Percentiles rank a stretch among this genome's conserved stretches.
These are phyloP conservation scores for Habrosyne pyritoides DNA, from an alignment of 2,888 invertebrate genomes.

Conservation along the genomic window DNA sequence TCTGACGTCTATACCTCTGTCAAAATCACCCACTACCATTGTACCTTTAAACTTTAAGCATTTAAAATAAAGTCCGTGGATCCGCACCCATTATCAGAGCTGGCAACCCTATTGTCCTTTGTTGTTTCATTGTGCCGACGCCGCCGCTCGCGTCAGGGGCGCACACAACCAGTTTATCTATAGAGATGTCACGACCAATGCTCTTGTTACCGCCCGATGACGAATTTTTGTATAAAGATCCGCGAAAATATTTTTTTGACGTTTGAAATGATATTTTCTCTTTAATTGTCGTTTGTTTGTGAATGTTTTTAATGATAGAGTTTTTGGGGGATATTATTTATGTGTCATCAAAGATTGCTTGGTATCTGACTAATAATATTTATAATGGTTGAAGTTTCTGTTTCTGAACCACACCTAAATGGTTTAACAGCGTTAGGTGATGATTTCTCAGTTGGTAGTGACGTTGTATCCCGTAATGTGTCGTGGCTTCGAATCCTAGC, in stretches of 20 bases:
- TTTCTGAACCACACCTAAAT: too few species aligned
- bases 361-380: too few species aligned
- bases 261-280: background rate
- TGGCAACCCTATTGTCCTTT: conserved; percentile 20
- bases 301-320: background rate
- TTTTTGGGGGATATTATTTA: background rate
- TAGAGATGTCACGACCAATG: conserved; percentile 31
- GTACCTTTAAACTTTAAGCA: background rate
- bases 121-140: conserved; percentile 33
- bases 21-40: background rate
- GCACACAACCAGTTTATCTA: conserved; percentile 23
- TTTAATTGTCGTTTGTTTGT: background rate
- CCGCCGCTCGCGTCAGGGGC: conserved; percentile 27
- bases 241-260: background rate
- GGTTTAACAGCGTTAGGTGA: too few species aligned
- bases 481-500: too few species aligned
- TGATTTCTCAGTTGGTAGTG: too few species aligned
- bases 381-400: too few species aligned
- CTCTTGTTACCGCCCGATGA: background rate
- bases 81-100: conserved; percentile 24
- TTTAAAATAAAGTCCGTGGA: background rate
- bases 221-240: background rate
- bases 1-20: background rate
- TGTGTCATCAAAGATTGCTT: background rate
- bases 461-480: too few species aligned